phyloP scores from a whole-genome alignment of 2,113 vertebrate species.

The Pluvialis apricaria region DNA sequence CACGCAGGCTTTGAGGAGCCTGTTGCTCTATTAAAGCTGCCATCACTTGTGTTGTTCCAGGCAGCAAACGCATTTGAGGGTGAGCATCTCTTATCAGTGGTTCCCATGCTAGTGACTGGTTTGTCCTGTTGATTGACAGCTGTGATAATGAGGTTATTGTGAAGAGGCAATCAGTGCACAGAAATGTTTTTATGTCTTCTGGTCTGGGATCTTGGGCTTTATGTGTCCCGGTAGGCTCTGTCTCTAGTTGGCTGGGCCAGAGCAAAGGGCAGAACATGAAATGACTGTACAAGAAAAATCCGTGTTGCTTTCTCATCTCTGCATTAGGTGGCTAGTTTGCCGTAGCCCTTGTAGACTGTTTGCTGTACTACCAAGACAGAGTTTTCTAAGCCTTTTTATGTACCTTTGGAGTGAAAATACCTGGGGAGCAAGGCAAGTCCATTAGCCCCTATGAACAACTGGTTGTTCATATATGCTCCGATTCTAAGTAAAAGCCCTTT shows the following conservation, averaged over 20 bases:
- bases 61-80: not conserved
- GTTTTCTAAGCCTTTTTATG: not conserved
- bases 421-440: not conserved
- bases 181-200: conserved; percentile 60
- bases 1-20: not conserved
- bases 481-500: not conserved
- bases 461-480: not conserved
- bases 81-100: not conserved
- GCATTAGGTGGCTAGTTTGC: not conserved
- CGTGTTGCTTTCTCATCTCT: not conserved
- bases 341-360: not conserved
- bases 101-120: conserved; percentile 6
- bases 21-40: not conserved
- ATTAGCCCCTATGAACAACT: not conserved
- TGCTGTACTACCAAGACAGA: not conserved
- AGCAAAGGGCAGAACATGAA: not conserved
- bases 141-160: conserved; percentile 56
- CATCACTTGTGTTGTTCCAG: not conserved
- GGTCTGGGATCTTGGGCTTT: conserved; percentile 37
- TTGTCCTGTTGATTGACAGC: conserved; percentile 40
- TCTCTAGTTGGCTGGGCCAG: not conserved
- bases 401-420: not conserved
- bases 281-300: conserved; percentile 3
- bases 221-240: conserved; percentile 31
- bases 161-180: conserved; percentile 35